These are phyloP conservation scores for Temnothorax ravouxi DNA, from an alignment of 2,888 invertebrate genomes.

Conservation along the genomic window DNA sequence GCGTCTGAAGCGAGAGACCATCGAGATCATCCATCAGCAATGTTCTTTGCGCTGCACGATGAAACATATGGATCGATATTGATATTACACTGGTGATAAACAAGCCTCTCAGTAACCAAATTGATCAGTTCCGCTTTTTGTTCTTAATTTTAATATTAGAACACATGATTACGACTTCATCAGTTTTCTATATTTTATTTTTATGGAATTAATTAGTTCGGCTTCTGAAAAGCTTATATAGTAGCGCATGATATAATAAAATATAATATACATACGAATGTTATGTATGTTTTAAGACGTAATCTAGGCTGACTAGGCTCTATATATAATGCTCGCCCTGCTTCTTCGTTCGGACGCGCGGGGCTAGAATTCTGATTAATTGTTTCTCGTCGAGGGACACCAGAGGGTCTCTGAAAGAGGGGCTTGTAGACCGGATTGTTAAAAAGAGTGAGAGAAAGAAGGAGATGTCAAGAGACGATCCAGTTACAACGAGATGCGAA, in stretches of 20 bases:
- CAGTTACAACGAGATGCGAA: slow-evolving; percentile 36
- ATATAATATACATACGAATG: background rate
- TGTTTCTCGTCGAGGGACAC: background rate
- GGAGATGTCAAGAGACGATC: slow-evolving; percentile 20
- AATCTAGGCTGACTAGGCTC: background rate
- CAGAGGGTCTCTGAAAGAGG: slow-evolving; percentile 24
- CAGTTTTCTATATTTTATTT: background rate
- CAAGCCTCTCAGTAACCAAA: background rate
- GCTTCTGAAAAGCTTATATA: background rate
- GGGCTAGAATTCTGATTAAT: slow-evolving; percentile 48
- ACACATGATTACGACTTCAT: background rate
- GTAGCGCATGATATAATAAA: background rate
- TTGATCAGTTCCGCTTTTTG: background rate
- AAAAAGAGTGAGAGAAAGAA: slow-evolving; percentile 3
- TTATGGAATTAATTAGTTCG: background rate
- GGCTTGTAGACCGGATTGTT: slow-evolving; percentile 1
- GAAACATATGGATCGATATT: background rate
- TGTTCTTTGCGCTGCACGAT: background rate
- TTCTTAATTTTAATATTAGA: background rate
- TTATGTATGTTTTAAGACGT: background rate
- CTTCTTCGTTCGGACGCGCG: background rate
- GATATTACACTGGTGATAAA: background rate
- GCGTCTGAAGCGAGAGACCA: background rate
- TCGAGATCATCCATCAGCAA: background rate
- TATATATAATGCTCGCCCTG: background rate